phyloP scores from a whole-genome alignment of 1,140 invertebrate genomes.

The Zaprionus africanus region DNA sequence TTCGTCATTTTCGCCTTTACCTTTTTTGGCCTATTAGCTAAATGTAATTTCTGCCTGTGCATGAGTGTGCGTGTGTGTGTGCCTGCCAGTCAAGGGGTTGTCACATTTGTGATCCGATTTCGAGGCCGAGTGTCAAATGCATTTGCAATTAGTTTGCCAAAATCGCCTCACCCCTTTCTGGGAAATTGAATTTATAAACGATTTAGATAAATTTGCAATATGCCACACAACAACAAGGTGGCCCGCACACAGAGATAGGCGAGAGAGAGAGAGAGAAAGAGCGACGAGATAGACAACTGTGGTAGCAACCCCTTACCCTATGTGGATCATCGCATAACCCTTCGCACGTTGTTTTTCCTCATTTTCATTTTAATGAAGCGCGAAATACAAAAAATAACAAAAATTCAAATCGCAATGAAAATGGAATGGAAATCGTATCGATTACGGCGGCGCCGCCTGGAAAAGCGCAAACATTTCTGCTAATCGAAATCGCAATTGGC shows the following conservation, averaged over 20 bases:
- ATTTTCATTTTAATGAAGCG: slow-evolving; percentile 79
- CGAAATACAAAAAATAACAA: slow-evolving; percentile 56
- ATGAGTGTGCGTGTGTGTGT: neutral
- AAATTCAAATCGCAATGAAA: slow-evolving; percentile 42
- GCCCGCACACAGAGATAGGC: slow-evolving; percentile 28
- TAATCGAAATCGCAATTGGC: neutral
- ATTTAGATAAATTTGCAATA: slow-evolving; percentile 75
- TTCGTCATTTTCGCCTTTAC: slow-evolving; percentile 24
- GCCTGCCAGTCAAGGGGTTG: slow-evolving; percentile 62
- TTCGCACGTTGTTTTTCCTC: slow-evolving; percentile 61
- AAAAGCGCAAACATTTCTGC: slow-evolving; percentile 46
- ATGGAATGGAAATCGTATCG: slow-evolving; percentile 72
- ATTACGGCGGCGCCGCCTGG: slow-evolving; percentile 45
- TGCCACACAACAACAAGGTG: slow-evolving; percentile 52
- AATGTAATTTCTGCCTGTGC: slow-evolving; percentile 27
- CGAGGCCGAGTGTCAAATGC: slow-evolving; percentile 61
- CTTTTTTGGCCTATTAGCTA: slow-evolving; percentile 65
- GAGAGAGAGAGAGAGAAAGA: neutral
- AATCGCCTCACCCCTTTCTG: slow-evolving; percentile 34
- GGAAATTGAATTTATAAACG: slow-evolving; percentile 72
- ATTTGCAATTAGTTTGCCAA: slow-evolving; percentile 78
- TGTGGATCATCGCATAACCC: slow-evolving; percentile 13
- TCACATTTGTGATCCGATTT: slow-evolving; percentile 52
- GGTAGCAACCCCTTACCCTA: slow-evolving; percentile 17
- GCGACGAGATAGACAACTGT: neutral